Evolutionary conservation across 2,113 vertebrate species (phyloP), one percentile per base, ranked within the genome.

Genomic region (Pteruthius melanotis): DNA sequence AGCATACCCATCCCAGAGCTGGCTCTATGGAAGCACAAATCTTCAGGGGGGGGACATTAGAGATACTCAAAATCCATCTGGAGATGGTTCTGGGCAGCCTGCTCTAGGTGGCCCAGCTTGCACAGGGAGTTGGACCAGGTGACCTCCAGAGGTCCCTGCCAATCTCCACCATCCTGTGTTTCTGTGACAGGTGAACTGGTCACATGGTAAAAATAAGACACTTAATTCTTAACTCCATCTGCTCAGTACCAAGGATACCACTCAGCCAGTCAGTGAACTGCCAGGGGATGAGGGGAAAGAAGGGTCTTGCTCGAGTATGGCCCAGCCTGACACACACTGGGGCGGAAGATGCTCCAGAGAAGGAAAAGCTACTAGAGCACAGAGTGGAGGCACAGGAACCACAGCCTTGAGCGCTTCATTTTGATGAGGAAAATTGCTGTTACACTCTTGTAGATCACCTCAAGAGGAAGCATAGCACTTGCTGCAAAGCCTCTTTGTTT

Each of bases 291-390:
- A 49, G 30, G 26, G 6, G 6, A 22, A 15, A 42, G 47, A 2
- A 20, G 21, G 26, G 11, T 63, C 42, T 56, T 40, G 1, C 39
- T 49, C 15, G 33, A n/a, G 22, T 11, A n/a, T 31, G 30, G 61
- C 60, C 74, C 0, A 0, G 12, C 23, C 40, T 80, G 42, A 42
- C 13, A 50, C 8, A 1, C 1, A 0, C 15, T 6, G 5, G 33
- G 33, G 20, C 72, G 68, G 24, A 53, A 76, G 69, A 77, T 40
- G 27, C 17, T 61, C 63, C 28, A 49, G 70, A 50, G 65, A 54
- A 81, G 59, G 28, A 68, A 63, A 85, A 56, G 15, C 31, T 60
- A 12, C 44, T 13, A 56, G 17, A 61, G 23, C 31, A 74, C 50
- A 40, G 76, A 91, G 40, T 61, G 21, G 20, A 86, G 31, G 45